Percentiles rank a stretch among this genome's conserved stretches.
These are phyloP conservation scores for Saccostrea glomerata DNA, from an alignment of 1,140 invertebrate genomes.

Conservation along the genomic window DNA sequence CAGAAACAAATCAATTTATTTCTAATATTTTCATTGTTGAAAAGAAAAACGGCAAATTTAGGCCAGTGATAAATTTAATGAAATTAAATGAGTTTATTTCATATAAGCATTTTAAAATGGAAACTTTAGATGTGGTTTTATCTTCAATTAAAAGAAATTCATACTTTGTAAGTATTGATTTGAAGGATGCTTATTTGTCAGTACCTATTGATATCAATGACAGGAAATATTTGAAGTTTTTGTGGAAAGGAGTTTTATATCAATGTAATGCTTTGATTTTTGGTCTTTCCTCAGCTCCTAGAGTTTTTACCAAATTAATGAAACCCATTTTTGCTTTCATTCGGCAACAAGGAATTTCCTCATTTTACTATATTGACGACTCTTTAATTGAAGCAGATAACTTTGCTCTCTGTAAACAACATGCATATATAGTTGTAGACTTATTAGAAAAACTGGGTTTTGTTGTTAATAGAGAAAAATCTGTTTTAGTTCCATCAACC, in stretches of 20 bases:
- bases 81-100: too few species aligned
- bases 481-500: conserved; percentile 44
- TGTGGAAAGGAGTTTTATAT: conserved; percentile 30
- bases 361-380: conserved; percentile 62
- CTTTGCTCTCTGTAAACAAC: conserved; percentile 7
- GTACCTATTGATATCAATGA: conserved; percentile 44
- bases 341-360: conserved; percentile 13
- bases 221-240: conserved; percentile 14
- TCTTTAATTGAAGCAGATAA: conserved; percentile 44
- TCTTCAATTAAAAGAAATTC: too few species aligned
- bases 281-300: conserved; percentile 30
- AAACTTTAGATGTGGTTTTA: too few species aligned
- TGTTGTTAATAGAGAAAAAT: conserved; percentile 53
- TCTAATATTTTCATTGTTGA: too few species aligned
- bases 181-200: too few species aligned
- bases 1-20: too few species aligned
- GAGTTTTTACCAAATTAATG: conserved; percentile 41
- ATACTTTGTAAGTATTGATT: too few species aligned
- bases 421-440: conserved; percentile 1
- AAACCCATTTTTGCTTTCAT: not conserved
- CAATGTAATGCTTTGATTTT: conserved; percentile 50
- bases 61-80: too few species aligned
- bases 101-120: too few species aligned
- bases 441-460: conserved; percentile 47
- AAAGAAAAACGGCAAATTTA: too few species aligned